phyloP scores from a whole-genome alignment of 2,888 invertebrate species.

The Fabriciana adippe region DNA sequence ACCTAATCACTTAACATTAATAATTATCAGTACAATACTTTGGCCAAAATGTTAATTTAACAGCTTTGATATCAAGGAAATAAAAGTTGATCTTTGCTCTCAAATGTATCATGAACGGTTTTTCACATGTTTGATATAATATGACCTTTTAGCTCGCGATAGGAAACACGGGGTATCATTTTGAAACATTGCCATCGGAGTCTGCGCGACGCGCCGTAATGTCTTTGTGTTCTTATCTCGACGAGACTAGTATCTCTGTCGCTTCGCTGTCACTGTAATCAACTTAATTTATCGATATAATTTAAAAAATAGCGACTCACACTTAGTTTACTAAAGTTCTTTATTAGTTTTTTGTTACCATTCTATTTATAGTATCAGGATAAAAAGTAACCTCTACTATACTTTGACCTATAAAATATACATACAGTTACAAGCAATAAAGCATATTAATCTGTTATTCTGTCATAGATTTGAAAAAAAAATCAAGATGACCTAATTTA shows the following conservation, averaged over 20 bases:
- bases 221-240: constrained; percentile 9
- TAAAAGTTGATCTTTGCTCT: constrained; percentile 12
- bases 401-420: too few species aligned
- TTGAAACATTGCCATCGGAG: not conserved
- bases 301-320: too few species aligned
- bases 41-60: not conserved
- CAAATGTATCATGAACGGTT: not conserved
- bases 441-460: too few species aligned
- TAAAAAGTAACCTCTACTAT: too few species aligned
- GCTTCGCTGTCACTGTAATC: too few species aligned
- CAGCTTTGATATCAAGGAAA: constrained; percentile 7
- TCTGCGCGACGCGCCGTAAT: not conserved
- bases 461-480: too few species aligned
- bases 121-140: constrained; percentile 17
- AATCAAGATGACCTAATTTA: too few species aligned
- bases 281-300: not conserved
- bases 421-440: too few species aligned
- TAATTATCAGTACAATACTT: not conserved
- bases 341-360: too few species aligned
- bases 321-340: too few species aligned
- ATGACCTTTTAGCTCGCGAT: constrained; percentile 12
- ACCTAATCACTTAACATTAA: not conserved
- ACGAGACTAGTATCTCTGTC: not conserved
- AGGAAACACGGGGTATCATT: not conserved
- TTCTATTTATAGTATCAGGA: too few species aligned